phyloP scores from a whole-genome alignment of 2,888 invertebrate species.

The Drosophila fungiperda region DNA sequence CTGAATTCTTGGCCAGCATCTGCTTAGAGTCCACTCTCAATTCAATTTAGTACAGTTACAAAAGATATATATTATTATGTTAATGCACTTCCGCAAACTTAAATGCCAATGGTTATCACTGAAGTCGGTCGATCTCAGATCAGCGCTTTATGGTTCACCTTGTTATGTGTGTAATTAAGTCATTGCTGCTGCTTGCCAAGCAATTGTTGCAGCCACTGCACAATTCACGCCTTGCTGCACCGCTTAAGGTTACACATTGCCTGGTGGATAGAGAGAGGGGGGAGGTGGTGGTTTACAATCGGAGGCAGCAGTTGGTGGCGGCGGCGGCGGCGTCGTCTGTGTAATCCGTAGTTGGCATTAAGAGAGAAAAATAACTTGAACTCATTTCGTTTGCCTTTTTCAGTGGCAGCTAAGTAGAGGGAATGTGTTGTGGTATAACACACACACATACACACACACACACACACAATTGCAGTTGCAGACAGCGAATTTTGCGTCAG shows the following conservation, averaged over 20 bases:
- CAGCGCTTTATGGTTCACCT: constrained; percentile 37
- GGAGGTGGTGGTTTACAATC: not conserved
- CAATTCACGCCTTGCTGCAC: constrained; percentile 61
- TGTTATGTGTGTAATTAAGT: constrained; percentile 47
- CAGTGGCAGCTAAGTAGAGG: constrained; percentile 4
- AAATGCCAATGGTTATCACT: constrained; percentile 2
- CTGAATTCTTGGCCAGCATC: not conserved
- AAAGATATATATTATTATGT: not conserved
- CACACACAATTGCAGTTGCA: not conserved
- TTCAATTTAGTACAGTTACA: not conserved
- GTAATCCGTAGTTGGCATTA: constrained; percentile 31
- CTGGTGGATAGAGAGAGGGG: not conserved
- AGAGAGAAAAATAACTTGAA: constrained; percentile 29
- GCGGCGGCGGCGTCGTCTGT: not conserved
- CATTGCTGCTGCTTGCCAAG: constrained; percentile 48
- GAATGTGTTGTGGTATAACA: not conserved
- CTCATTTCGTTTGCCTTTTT: constrained; percentile 46
- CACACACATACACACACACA: not conserved
- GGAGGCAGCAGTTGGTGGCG: not conserved
- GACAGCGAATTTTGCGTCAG: not conserved
- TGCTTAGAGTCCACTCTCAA: not conserved
- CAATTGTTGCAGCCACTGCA: constrained; percentile 43
- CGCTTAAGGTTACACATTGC: constrained; percentile 32
- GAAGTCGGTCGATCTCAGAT: constrained; percentile 20
- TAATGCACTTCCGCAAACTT: constrained; percentile 15